Base-by-base conservation (phyloP, 2,113 vertebrate genomes). In the Mohoua ochrocephala region DNA sequence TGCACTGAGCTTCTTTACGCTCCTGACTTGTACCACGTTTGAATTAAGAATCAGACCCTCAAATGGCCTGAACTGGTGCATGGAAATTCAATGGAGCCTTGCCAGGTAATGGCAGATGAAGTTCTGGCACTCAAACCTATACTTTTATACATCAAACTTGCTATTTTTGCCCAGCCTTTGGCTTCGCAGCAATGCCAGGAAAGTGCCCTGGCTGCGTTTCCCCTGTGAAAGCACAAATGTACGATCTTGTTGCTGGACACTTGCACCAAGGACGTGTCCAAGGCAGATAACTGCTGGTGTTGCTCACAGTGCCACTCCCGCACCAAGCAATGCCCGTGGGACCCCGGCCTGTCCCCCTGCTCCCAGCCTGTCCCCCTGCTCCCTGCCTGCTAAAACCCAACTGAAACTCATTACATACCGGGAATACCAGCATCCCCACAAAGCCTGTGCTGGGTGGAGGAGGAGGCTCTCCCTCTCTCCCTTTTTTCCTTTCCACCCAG, bases 341-440 rank as follows among this genome's bases (percentile, higher is more conserved):
- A 94, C 94, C 88, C 93, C 21, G 23, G 68, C 89, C 94, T 80
- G 59, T 83, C 82, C 95, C 89, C 84, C 94, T 81, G 86, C 70
- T 96, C 92, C 83, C 60, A 2, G 86, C 60, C 95, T 96, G 90
- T 83, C 82, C 95, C 89, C 84, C 94, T 81, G 86, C 70, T 96
- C 92, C 83, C 60, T 3, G 86, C 60, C 95, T 96, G 90, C 85
- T 90, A 79, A 87, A 93, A 78, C 92, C 89, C 93, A 57, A 95
- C 81, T 93, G 89, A 74, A 97, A 94, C 70, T 92, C 91, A 70
- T 56, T 89, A 94, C 89, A 84, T 45, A 67, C 96, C 97, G 61
- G 96, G 91, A 97, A 97, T 97, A 95, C 94, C 70, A 74, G 78
- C 15, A n/a, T 92, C 78, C 76, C 96, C 96, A 37, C 95, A 96